Conservation (phyloP, 2,888 invertebrate genomes). For the Syrphus vitripennis region DNA sequence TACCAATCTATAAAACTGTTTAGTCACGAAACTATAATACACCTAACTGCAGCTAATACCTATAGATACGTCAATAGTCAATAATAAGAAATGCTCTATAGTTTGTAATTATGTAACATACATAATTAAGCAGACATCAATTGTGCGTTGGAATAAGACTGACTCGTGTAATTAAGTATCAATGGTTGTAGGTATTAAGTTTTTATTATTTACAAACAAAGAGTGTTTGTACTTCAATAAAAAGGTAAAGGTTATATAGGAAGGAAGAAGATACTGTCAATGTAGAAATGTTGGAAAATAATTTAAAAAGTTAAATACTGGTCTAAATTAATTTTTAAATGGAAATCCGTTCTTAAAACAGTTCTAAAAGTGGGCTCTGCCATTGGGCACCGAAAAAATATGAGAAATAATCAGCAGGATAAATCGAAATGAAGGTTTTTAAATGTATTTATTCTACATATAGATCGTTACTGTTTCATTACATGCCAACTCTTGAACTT, state of each 20-base stretch:
- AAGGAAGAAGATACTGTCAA: too few relatives aligned
- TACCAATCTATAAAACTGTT: slow-evolving; percentile 64
- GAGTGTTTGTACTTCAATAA: neutral
- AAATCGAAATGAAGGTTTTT: too few relatives aligned
- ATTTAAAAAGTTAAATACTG: too few relatives aligned
- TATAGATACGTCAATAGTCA: too few relatives aligned
- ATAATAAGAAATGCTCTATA: neutral
- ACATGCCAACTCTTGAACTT: too few relatives aligned
- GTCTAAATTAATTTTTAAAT: too few relatives aligned
- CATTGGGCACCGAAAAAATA: too few relatives aligned
- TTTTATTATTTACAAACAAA: slow-evolving; percentile 50
- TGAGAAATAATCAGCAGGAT: too few relatives aligned
- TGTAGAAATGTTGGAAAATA: neutral
- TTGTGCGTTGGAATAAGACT: slow-evolving; percentile 44
- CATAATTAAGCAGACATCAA: slow-evolving; percentile 62
- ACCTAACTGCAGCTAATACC: neutral
- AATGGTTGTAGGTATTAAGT: slow-evolving; percentile 52
- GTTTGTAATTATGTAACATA: slow-evolving; percentile 52
- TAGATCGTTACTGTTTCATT: too few relatives aligned
- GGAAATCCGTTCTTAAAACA: too few relatives aligned
- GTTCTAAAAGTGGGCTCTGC: too few relatives aligned
- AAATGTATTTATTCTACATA: too few relatives aligned
- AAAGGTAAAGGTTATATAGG: slow-evolving; percentile 24
- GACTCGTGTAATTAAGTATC: slow-evolving; percentile 49
- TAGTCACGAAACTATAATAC: slow-evolving; percentile 51